Conservation (phyloP, 2,113 vertebrate genomes). For the Mystacornis crossleyi region DNA sequence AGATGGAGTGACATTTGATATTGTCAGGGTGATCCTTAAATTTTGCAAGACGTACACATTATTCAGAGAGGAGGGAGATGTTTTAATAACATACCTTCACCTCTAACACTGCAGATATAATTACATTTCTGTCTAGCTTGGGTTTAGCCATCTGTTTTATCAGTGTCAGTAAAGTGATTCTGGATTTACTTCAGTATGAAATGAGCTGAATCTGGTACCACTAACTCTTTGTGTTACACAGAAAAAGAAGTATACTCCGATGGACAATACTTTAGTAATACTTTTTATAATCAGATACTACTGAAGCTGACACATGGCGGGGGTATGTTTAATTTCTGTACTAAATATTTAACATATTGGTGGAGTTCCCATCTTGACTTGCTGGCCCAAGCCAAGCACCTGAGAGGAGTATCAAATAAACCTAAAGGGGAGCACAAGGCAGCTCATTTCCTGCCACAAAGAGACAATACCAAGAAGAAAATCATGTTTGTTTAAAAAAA, state of each 20-base stretch:
- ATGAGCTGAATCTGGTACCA: neutral
- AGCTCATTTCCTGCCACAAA: neutral
- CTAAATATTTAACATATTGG: neutral
- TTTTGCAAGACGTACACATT: neutral
- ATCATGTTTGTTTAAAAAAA: neutral
- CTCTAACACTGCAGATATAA: neutral
- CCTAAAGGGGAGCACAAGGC: neutral
- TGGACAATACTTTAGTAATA: neutral
- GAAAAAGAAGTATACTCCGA: neutral
- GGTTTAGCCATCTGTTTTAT: conserved; percentile 38
- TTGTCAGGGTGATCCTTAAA: neutral
- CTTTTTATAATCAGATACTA: neutral
- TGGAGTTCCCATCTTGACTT: neutral
- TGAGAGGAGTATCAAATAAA: neutral
- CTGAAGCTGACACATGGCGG: neutral
- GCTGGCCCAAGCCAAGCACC: neutral
- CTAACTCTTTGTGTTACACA: neutral
- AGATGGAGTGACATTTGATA: conserved; percentile 12
- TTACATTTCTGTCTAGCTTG: conserved; percentile 5
- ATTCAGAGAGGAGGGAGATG: neutral
- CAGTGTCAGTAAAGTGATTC: conserved; percentile 19
- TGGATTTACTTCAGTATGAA: neutral
- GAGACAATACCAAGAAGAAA: neutral
- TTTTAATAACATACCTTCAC: conserved; percentile 16
- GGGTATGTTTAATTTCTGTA: neutral